Conservation (phyloP, 2,113 vertebrate genomes). For the Anguilla rostrata region DNA sequence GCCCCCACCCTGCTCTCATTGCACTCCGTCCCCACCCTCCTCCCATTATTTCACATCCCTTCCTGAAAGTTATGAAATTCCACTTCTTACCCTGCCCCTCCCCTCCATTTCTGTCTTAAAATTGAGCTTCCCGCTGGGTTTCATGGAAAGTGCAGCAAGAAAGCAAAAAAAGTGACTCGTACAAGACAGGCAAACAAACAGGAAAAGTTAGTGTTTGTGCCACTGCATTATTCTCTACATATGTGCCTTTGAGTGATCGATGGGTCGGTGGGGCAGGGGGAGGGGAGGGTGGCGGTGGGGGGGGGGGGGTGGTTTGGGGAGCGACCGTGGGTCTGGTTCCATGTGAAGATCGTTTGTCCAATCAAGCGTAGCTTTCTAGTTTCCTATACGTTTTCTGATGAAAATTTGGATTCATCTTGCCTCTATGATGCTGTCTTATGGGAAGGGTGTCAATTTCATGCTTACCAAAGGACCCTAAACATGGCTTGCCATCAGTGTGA, state of each 20-base stretch:
- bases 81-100: not conserved
- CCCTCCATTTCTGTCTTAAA: constrained; percentile 23
- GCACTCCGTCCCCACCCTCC: not conserved
- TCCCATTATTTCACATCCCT: not conserved
- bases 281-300: not conserved
- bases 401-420: constrained; percentile 27
- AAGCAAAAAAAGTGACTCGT: not conserved
- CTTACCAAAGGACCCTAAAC: constrained; percentile 50
- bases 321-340: not conserved
- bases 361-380: constrained; percentile 6
- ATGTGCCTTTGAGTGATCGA: constrained; percentile 71
- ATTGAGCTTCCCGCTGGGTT: constrained; percentile 20
- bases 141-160: not conserved
- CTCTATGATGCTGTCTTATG: constrained; percentile 30
- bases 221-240: constrained; percentile 63
- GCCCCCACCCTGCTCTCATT: not conserved
- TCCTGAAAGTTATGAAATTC: not conserved
- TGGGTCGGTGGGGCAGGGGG: constrained; percentile 34
- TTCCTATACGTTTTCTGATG: constrained; percentile 23
- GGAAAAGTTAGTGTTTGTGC: constrained; percentile 44
- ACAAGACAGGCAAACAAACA: not conserved
- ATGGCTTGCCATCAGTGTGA: constrained; percentile 31
- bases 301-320: too few relatives aligned
- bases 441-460: constrained; percentile 29
- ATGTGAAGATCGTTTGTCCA: not conserved